Evolutionary conservation across 2,888 invertebrate species (phyloP), one percentile per base, ranked within the genome.

Genomic region (Leucophora obtusa): DNA sequence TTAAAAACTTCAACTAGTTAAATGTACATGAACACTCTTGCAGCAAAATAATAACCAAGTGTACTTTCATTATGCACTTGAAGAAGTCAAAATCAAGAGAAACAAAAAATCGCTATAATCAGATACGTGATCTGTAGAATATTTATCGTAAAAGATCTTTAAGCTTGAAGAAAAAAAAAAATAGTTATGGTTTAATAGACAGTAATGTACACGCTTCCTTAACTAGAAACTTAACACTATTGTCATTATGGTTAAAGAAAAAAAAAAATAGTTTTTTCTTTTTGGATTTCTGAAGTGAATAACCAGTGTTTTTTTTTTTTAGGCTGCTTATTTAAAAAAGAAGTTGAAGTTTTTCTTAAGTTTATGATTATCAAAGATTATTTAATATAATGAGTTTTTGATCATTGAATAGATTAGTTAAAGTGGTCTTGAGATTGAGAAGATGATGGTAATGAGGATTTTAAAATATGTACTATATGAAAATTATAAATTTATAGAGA

Each of bases 61-160:
- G 15, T 43, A 69, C 69, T 72, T 75, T 62, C 56, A 72, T 72
- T 65, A 76, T 70, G 51, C 43, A 65, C 70, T 71, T 69, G 62
- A 66, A 71, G 43, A 62, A 66, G 66, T 38, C 60, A 79, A 66
- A 43, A 54, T 38, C 54, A 66, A 54, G 43, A 54, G 17, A 33
- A 59, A 15, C 18, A 68, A 33, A 51, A 56, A 15, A 35, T 77
- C 53, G 50, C 56, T 73, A 68, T 77, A 77, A 82, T 82, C 82
- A 82, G 84, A 83, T 83, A 84, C 83, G 84, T 83, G 84, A 84
- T 84, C 84, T 79, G 73, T 63, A 73, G 83, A 83, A 83, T 83
- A 83, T 82, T 84, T 84, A 84, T 84, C 84, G 82, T 70, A 60
- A 71, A 79, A 77, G 73, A 81, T 81, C 81, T 80, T 77, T 60